phyloP scores from a whole-genome alignment of 2,888 invertebrate species.

The Nymphalis polychloros region DNA sequence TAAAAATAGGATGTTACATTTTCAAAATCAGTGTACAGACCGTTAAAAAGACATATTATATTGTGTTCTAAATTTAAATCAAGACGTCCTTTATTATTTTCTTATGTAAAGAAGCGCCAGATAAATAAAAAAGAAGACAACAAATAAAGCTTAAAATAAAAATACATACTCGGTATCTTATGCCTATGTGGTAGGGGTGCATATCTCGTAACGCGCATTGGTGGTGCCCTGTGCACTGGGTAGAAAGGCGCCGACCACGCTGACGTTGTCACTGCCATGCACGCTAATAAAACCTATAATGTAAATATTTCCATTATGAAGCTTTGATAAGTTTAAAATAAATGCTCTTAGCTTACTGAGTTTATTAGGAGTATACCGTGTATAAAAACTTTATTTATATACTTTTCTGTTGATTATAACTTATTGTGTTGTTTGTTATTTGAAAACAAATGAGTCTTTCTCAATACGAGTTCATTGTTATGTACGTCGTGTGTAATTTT shows the following conservation, averaged over 20 bases:
- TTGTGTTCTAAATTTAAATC: too few relatives aligned
- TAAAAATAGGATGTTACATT: too few relatives aligned
- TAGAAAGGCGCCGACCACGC: slow-evolving; percentile 70
- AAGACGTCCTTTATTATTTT: too few relatives aligned
- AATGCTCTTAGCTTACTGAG: too few relatives aligned
- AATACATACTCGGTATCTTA: slow-evolving; percentile 40
- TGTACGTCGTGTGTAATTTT: slow-evolving; percentile 3
- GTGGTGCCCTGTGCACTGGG: slow-evolving; percentile 52
- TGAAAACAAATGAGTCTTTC: background rate
- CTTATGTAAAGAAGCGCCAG: too few relatives aligned
- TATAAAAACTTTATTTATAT: too few relatives aligned
- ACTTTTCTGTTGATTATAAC: too few relatives aligned
- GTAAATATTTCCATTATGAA: background rate
- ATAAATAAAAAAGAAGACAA: background rate
- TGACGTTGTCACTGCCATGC: slow-evolving; percentile 47
- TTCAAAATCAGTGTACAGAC: too few relatives aligned
- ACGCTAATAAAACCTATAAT: slow-evolving; percentile 58
- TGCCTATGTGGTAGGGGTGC: slow-evolving; percentile 54
- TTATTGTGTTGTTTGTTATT: too few relatives aligned
- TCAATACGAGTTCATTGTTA: background rate
- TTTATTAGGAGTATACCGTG: too few relatives aligned
- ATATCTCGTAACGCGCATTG: slow-evolving; percentile 60
- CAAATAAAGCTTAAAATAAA: background rate
- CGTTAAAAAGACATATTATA: too few relatives aligned
- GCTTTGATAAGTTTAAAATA: too few relatives aligned